These are phyloP conservation scores for Neolamprologus toae DNA, from an alignment of 2,113 vertebrate genomes.

Conservation along the genomic window DNA sequence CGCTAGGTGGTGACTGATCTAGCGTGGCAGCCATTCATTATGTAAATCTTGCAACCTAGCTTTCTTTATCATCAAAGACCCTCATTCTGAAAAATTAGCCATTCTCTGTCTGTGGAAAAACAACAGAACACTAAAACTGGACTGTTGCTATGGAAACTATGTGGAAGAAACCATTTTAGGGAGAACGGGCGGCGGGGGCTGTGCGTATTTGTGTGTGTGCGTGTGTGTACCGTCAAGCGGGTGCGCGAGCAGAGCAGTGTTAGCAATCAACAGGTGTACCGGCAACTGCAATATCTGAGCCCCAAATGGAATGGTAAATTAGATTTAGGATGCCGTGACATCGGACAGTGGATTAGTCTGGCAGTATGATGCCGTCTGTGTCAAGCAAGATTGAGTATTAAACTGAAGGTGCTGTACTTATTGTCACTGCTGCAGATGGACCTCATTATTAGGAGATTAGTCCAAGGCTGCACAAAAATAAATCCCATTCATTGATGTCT, in stretches of 20 bases:
- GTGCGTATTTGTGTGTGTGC: neutral
- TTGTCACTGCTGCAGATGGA: conserved; percentile 50
- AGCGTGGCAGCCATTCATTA: conserved; percentile 61
- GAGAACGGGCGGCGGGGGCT: neutral
- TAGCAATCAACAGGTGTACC: conserved; percentile 62
- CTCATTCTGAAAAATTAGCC: conserved; percentile 65
- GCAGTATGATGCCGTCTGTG: conserved; percentile 37
- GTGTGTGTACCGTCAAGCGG: neutral
- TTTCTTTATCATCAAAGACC: conserved; percentile 68
- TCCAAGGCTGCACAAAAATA: conserved; percentile 8
- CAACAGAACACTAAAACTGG: conserved; percentile 66
- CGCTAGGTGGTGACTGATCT: conserved; percentile 52
- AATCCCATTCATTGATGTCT: conserved; percentile 17
- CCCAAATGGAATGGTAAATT: conserved; percentile 52
- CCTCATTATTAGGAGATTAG: conserved; percentile 63
- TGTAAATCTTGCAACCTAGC: conserved; percentile 58
- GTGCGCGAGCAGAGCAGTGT: conserved; percentile 6
- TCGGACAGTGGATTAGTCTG: conserved; percentile 36
- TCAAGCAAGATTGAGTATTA: conserved; percentile 37
- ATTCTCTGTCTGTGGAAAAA: conserved; percentile 53
- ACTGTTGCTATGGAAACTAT: conserved; percentile 72
- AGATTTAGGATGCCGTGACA: conserved; percentile 36
- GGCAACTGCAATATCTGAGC: conserved; percentile 23
- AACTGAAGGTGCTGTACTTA: conserved; percentile 39
- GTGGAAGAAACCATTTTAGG: conserved; percentile 58